phyloP scores from a whole-genome alignment of 64 coral and sea anemone species.

The Acropora yongei region DNA sequence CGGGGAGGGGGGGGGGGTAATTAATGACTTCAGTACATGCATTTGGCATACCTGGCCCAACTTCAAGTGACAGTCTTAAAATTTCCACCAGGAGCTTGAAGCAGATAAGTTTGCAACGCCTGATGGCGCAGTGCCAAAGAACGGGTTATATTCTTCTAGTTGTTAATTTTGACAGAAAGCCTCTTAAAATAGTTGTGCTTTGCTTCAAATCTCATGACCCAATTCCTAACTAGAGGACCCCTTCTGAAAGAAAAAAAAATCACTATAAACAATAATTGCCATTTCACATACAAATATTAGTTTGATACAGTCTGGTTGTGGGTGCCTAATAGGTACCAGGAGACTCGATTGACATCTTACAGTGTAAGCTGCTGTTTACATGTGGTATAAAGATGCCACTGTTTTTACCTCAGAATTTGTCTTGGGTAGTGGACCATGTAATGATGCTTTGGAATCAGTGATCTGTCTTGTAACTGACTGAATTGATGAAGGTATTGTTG shows the following conservation, averaged over 20 bases:
- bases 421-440: conserved; percentile 73
- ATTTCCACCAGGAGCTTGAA: conserved; percentile 43
- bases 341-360: neutral
- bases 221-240: conserved; percentile 50
- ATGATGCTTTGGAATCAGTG: conserved; percentile 65
- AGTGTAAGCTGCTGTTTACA: neutral
- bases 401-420: conserved; percentile 50
- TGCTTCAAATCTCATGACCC: neutral
- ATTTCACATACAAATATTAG: neutral
- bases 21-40: too few relatives aligned
- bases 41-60: conserved; percentile 51
- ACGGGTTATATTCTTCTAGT: conserved; percentile 19
- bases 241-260: conserved; percentile 4
- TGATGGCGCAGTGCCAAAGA: conserved; percentile 34
- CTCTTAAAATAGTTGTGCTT: conserved; percentile 27
- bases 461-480: conserved; percentile 6
- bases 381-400: neutral
- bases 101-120: neutral
- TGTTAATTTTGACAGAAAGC: neutral
- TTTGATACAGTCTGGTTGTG: neutral
- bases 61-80: conserved; percentile 34
- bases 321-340: neutral
- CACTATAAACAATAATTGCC: too few relatives aligned
- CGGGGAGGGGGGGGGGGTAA: neutral
- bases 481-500: conserved; percentile 60